These are phyloP conservation scores for Chaetops frenatus DNA, from an alignment of 2,113 vertebrate species.

Conservation along the genomic window DNA sequence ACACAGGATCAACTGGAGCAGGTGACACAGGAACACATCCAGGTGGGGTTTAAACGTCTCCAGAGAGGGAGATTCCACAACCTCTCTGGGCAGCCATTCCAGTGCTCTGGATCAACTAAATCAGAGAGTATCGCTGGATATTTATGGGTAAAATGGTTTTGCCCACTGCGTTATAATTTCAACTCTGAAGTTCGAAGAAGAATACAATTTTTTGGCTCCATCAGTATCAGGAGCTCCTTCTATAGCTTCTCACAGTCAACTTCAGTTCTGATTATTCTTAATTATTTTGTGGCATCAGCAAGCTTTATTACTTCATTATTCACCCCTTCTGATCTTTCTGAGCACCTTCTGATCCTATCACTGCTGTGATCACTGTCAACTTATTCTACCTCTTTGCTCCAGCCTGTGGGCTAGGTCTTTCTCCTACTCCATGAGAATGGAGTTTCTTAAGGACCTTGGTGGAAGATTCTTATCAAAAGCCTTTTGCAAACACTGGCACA, in stretches of 20 bases:
- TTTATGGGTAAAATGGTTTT: not conserved
- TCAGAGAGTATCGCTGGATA: accelerated
- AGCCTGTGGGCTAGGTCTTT: not conserved
- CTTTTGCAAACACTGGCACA: not conserved
- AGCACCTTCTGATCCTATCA: not conserved
- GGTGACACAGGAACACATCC: not conserved
- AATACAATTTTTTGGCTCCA: not conserved
- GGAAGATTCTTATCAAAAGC: not conserved
- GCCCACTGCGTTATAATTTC: not conserved
- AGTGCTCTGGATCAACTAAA: not conserved
- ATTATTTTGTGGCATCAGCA: not conserved
- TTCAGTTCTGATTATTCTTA: not conserved
- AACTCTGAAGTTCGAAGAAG: not conserved
- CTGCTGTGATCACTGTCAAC: not conserved
- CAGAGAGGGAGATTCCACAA: not conserved
- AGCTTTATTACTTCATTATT: not conserved
- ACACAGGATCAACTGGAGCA: not conserved
- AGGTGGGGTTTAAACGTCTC: not conserved
- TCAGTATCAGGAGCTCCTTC: not conserved
- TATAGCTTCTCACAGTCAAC: not conserved
- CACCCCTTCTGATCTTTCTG: not conserved
- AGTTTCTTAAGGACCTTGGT: not conserved
- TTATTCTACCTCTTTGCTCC: not conserved
- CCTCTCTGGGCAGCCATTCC: not conserved
- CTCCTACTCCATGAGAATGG: not conserved